Percentiles rank a stretch among this genome's conserved stretches.
Conservation (phyloP, 92 coral and sea anemone species). For the Epizoanthus ramosus region DNA sequence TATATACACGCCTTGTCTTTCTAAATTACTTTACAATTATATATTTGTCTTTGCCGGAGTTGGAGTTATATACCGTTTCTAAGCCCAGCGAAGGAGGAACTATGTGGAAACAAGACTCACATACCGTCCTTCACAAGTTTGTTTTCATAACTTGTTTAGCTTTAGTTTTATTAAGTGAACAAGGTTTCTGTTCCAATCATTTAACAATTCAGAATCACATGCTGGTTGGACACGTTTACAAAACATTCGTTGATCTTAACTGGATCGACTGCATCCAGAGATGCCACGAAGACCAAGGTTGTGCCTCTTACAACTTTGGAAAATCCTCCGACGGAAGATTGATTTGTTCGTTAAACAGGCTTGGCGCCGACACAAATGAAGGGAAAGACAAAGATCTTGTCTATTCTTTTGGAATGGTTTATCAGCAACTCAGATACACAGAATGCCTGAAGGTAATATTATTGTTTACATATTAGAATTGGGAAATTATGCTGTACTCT, state of each 20-base stretch:
- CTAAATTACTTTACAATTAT: background rate
- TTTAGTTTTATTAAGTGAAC: background rate
- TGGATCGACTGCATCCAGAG: constrained; percentile 11
- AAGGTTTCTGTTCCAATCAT: background rate
- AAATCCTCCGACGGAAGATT: background rate
- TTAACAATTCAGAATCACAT: background rate
- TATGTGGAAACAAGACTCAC: background rate
- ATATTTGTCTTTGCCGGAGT: background rate
- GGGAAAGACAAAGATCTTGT: background rate
- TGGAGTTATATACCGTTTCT: background rate
- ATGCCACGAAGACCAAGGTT: background rate
- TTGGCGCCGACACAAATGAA: background rate
- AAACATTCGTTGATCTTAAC: background rate
- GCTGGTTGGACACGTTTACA: background rate
- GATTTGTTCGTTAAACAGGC: constrained; percentile 8
- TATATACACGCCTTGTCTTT: background rate
- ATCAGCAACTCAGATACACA: constrained; percentile 4
- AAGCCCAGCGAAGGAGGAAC: no score
- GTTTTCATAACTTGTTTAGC: background rate
- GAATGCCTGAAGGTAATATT: background rate
- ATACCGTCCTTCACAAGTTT: background rate
- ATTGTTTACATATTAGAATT: no score
- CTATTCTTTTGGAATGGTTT: constrained; percentile 9
- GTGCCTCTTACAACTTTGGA: constrained; percentile 16
- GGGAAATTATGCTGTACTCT: no score